Conservation (phyloP, 2,888 invertebrate species). For the Boloria euphrosyne region DNA sequence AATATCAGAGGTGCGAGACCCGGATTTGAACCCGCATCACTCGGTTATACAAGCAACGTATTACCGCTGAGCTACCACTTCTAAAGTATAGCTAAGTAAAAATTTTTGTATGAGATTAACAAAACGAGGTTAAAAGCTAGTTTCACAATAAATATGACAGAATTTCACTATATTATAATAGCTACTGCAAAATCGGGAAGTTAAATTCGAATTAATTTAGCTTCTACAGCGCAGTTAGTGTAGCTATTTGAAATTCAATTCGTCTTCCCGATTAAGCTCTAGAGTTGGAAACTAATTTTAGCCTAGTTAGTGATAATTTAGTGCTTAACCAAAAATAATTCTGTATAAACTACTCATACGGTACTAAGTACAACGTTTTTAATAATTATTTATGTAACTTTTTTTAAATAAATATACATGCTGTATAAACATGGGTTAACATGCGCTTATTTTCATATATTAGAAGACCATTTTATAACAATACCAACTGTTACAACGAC, state of each 20-base stretch:
- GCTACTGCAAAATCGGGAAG: conserved; percentile 16
- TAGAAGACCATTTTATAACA: too few relatives aligned
- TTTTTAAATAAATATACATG: too few relatives aligned
- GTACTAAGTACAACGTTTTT: too few relatives aligned
- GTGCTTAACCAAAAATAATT: conserved; percentile 13
- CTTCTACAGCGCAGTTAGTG: conserved; percentile 19
- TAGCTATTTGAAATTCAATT: conserved; percentile 37
- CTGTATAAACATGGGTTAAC: too few relatives aligned
- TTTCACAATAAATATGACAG: neutral
- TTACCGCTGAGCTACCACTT: too few relatives aligned
- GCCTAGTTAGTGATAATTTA: conserved; percentile 23
- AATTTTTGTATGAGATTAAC: neutral
- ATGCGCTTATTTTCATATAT: too few relatives aligned
- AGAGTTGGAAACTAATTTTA: conserved; percentile 30
- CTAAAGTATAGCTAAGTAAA: neutral
- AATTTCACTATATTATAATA: conserved; percentile 12
- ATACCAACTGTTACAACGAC: too few relatives aligned
- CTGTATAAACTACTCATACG: neutral
- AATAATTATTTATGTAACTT: too few relatives aligned
- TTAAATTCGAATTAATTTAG: conserved; percentile 24
- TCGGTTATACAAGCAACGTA: too few relatives aligned
- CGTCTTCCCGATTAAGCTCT: conserved; percentile 32
- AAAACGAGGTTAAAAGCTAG: neutral
- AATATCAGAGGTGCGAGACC: too few relatives aligned
- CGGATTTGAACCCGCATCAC: too few relatives aligned